Conservation (phyloP, 2,113 vertebrate genomes). For the Sminthopsis crassicaudata region DNA sequence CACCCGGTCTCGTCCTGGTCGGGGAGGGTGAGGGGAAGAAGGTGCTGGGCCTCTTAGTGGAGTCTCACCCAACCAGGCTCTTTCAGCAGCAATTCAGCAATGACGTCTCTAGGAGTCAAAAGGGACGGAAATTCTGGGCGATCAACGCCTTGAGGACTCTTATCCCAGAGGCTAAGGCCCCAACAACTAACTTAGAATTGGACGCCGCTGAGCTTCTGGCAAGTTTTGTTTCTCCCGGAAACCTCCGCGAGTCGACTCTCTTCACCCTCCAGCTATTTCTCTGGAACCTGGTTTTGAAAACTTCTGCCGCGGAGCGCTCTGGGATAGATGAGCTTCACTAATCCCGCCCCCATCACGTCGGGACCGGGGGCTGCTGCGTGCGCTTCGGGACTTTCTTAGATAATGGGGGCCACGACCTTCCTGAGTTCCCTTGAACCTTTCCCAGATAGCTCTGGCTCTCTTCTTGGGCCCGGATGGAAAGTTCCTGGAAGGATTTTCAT, state of each 20-base stretch:
- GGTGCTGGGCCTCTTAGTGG: neutral
- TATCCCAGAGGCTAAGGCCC: neutral
- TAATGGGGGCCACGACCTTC: too few species aligned
- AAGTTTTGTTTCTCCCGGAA: neutral
- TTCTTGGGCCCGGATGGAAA: neutral
- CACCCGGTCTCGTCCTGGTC: too few species aligned
- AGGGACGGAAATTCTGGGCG: neutral
- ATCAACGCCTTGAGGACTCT: neutral
- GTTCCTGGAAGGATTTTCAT: neutral
- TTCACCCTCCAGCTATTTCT: neutral
- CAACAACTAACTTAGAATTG: neutral
- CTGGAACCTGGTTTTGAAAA: neutral
- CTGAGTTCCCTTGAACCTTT: too few species aligned
- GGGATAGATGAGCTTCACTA: neutral
- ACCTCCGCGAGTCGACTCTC: neutral
- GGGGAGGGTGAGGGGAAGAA: too few species aligned
- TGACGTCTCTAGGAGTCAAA: neutral
- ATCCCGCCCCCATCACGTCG: neutral
- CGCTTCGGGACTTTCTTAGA: too few species aligned
- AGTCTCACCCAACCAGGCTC: neutral
- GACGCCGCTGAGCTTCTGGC: neutral
- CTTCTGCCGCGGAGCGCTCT: neutral
- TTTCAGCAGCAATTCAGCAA: neutral
- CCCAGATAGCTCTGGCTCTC: neutral
- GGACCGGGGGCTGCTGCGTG: fast-evolving